A percentile compares a stretch with the other conserved stretches of the same genome.
Evolutionary conservation across 2,888 invertebrate species (phyloP).

Genomic region (Helobdella robusta): DNA sequence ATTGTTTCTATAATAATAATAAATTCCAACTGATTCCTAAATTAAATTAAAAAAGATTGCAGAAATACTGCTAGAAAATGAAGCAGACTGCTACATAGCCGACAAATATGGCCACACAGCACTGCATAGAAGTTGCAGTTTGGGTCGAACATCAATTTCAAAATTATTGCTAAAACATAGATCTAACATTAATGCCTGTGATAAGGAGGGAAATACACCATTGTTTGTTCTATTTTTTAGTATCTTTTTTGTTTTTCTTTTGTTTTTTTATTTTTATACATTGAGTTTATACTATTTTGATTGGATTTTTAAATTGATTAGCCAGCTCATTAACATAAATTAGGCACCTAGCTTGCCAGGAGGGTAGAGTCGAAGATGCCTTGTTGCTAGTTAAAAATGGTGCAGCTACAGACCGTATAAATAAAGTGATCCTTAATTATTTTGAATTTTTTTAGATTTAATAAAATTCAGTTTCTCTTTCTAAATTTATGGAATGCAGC

Average conservation of each 20-base stretch:
- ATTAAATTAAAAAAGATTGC: constrained; percentile 15
- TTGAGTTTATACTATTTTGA: not conserved
- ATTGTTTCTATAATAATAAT: not conserved
- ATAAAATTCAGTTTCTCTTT: too few relatives aligned
- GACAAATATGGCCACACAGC: constrained; percentile 20
- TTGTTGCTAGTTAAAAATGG: constrained; percentile 10
- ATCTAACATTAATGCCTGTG: not conserved
- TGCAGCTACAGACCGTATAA: not conserved
- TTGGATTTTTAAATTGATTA: not conserved
- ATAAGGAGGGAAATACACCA: constrained; percentile 22
- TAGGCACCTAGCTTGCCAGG: constrained; percentile 23
- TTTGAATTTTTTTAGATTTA: too few relatives aligned
- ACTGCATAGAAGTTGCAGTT: constrained; percentile 1
- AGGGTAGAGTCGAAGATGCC: constrained; percentile 12
- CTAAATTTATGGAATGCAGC: too few relatives aligned
- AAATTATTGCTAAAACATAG: not conserved
- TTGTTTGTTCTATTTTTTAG: not conserved
- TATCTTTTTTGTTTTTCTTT: not conserved
- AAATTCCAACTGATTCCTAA: not conserved
- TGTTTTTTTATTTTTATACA: not conserved
- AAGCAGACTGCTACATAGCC: not conserved
- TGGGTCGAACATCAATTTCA: constrained; percentile 8
- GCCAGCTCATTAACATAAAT: not conserved
- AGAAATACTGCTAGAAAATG: constrained; percentile 1
- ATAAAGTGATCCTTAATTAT: too few relatives aligned